Percentiles rank a stretch among this genome's conserved stretches.
Evolutionary conservation across 2,888 invertebrate species (phyloP).

Genomic region (Buathra laborator): DNA sequence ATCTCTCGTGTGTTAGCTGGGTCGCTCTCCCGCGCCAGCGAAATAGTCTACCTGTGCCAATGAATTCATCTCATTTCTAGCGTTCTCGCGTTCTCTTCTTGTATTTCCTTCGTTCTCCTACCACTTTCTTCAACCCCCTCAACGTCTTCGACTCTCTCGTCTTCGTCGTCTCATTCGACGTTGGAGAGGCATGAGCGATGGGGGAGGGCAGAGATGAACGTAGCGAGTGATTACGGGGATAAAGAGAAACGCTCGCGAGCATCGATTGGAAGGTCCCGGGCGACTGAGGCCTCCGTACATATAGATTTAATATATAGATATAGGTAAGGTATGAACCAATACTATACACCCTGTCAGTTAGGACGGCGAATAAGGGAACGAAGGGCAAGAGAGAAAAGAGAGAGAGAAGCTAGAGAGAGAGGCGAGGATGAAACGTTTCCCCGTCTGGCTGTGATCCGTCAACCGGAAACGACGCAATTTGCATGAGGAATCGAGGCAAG

Average conservation of each 20-base stretch:
- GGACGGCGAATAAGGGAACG: constrained; percentile 16
- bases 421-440: constrained; percentile 75
- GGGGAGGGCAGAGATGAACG: constrained; percentile 24
- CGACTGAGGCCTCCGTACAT: constrained; percentile 22
- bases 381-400: constrained; percentile 21
- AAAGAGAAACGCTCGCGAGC: constrained; percentile 58
- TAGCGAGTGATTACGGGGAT: constrained; percentile 56
- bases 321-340: constrained; percentile 13
- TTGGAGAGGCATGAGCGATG: constrained; percentile 7
- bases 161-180: constrained; percentile 40
- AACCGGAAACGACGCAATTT: constrained; percentile 82
- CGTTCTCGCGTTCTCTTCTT: constrained; percentile 7
- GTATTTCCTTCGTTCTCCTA: not conserved
- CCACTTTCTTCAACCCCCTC: not conserved
- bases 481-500: constrained; percentile 80
- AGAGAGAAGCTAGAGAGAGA: constrained; percentile 49
- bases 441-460: constrained; percentile 80
- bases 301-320: constrained; percentile 37
- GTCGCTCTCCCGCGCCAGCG: constrained; percentile 8
- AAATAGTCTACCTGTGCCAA: constrained; percentile 57
- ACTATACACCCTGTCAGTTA: constrained; percentile 23
- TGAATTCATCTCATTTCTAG: constrained; percentile 64
- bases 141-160: constrained; percentile 28
- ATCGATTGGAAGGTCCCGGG: constrained; percentile 59
- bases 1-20: constrained; percentile 40